phyloP scores from a whole-genome alignment of 2,113 vertebrate genomes.

The Nestor notabilis region DNA sequence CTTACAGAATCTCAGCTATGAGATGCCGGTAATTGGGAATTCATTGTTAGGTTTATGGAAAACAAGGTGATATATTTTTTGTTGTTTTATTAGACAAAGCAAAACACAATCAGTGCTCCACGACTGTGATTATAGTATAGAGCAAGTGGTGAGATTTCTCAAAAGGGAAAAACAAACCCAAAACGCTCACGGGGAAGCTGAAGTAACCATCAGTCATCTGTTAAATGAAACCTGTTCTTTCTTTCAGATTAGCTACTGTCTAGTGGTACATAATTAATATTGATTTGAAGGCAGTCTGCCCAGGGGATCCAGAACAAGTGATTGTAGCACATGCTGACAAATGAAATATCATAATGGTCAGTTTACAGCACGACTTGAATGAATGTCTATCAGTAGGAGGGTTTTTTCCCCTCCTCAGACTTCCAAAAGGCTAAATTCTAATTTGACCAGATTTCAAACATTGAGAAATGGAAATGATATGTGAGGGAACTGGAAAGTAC shows the following conservation, averaged over 20 bases:
- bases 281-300: conserved; percentile 42
- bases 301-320: conserved; percentile 42
- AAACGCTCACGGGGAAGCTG: neutral
- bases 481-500: conserved; percentile 24
- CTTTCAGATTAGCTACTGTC: conserved; percentile 52
- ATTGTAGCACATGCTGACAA: conserved; percentile 21
- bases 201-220: neutral
- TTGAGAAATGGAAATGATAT: neutral
- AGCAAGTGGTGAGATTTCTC: neutral
- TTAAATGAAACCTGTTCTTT: conserved; percentile 42
- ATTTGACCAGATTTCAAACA: neutral
- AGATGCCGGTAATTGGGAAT: neutral
- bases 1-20: neutral
- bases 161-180: neutral
- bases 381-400: neutral
- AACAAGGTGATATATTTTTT: neutral
- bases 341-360: conserved; percentile 9
- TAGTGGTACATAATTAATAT: conserved; percentile 55
- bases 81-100: neutral
- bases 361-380: neutral
- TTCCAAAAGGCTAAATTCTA: neutral
- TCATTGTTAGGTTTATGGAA: neutral
- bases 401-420: neutral
- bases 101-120: neutral
- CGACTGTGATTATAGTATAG: neutral